phyloP scores from a whole-genome alignment of 2,888 invertebrate genomes.

The Perizoma affinitatum region DNA sequence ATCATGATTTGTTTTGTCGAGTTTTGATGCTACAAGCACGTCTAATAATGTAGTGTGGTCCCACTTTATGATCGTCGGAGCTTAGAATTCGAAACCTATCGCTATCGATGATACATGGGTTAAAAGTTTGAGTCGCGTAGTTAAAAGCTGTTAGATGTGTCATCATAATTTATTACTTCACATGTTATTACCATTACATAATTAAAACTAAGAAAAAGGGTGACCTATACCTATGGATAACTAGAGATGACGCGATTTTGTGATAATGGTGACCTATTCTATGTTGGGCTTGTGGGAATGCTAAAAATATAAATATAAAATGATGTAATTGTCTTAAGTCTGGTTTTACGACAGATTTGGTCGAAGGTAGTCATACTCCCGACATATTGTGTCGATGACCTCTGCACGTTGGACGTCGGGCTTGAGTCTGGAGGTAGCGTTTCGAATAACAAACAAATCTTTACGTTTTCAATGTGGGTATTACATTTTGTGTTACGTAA shows the following conservation, averaged over 20 bases:
- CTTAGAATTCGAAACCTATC: not conserved
- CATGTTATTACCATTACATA: constrained; percentile 1
- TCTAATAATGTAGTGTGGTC: not conserved
- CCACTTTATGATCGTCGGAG: not conserved
- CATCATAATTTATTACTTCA: constrained; percentile 1
- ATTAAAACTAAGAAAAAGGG: not conserved
- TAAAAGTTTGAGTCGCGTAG: not conserved
- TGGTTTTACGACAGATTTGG: constrained; percentile 30
- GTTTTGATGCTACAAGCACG: not conserved
- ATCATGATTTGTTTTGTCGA: not conserved
- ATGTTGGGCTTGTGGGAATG: constrained; percentile 8
- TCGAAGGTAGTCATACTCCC: constrained; percentile 41
- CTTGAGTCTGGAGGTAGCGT: constrained; percentile 57
- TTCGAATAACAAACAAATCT: constrained; percentile 64
- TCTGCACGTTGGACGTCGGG: constrained; percentile 57
- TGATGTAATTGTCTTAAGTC: constrained; percentile 45
- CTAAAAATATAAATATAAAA: constrained; percentile 29
- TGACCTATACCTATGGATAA: not conserved
- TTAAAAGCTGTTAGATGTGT: not conserved
- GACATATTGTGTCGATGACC: constrained; percentile 68
- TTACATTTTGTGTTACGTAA: constrained; percentile 34
- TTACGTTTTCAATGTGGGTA: constrained; percentile 29
- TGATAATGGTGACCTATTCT: constrained; percentile 8
- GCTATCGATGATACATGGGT: not conserved
- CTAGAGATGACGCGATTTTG: constrained; percentile 2